These are phyloP conservation scores for Equus przewalskii DNA, from an alignment of 2,113 vertebrate genomes.

Conservation along the genomic window DNA sequence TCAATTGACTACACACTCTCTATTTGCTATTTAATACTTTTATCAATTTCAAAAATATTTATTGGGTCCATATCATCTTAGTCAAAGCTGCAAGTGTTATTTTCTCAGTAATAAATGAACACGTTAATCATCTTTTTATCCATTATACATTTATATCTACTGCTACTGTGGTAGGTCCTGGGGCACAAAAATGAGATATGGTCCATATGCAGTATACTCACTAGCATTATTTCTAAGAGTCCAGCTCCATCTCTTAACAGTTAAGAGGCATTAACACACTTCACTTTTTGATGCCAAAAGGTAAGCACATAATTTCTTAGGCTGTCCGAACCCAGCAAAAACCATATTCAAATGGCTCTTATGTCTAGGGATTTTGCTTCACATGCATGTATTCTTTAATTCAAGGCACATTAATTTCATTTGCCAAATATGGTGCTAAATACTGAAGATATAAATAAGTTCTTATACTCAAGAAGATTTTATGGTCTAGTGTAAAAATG, in stretches of 20 bases:
- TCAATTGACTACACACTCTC: background rate
- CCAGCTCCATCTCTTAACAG: background rate
- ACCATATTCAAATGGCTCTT: background rate
- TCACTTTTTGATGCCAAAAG: background rate
- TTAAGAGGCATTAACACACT: background rate
- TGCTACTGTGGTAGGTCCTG: background rate
- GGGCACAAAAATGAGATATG: background rate
- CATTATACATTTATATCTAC: background rate
- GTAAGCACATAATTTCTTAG: background rate
- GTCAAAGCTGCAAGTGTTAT: background rate
- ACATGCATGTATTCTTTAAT: background rate
- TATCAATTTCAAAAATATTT: background rate
- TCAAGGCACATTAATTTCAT: background rate
- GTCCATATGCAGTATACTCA: background rate
- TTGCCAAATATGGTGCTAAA: background rate
- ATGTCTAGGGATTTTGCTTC: background rate
- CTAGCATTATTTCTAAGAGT: background rate
- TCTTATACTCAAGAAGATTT: background rate
- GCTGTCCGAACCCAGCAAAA: background rate
- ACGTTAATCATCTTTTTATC: conserved; percentile 7
- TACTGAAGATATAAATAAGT: background rate
- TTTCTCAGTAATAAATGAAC: background rate
- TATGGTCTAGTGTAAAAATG: background rate
- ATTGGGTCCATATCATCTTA: background rate
- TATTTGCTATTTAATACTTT: background rate